These are phyloP conservation scores for Stenotaenia linearis DNA, from an alignment of 2,888 invertebrate species.

Conservation along the genomic window DNA sequence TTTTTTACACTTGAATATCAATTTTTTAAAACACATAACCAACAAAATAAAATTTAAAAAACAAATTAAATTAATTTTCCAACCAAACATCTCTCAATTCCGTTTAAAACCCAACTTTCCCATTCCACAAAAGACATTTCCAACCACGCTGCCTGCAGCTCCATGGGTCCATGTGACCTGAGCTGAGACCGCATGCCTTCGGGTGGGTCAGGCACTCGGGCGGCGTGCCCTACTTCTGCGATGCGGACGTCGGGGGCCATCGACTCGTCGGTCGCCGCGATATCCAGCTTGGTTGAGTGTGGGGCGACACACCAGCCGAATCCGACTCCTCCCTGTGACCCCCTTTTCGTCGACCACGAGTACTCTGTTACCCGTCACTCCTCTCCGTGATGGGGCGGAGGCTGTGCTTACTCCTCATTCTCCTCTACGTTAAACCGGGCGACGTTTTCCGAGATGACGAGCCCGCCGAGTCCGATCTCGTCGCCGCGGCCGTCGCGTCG, in stretches of 20 bases:
- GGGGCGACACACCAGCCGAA: background rate
- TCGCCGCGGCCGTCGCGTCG: background rate
- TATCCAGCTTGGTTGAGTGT: background rate
- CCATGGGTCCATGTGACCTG: background rate
- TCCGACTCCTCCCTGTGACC: conserved; percentile 4
- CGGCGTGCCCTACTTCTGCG: background rate
- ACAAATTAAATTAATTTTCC: background rate
- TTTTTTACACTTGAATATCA: no score
- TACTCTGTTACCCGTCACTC: background rate
- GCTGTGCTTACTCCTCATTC: background rate
- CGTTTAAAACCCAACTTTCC: no score
- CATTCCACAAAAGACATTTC: no score
- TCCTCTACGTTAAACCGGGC: background rate
- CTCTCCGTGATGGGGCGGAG: background rate
- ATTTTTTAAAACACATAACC: background rate
- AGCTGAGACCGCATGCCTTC: conserved; percentile 9
- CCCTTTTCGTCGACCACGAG: background rate
- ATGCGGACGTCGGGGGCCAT: conserved; percentile 4
- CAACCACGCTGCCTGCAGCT: background rate
- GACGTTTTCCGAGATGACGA: background rate
- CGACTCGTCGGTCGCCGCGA: background rate
- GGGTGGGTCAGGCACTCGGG: conserved; percentile 1
- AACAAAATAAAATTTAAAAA: background rate
- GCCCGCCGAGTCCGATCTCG: background rate
- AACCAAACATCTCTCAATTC: no score